A percentile compares a stretch with the other conserved stretches of the same genome.
Conservation (phyloP, 2,113 vertebrate genomes). For the Patagioenas fasciata region DNA sequence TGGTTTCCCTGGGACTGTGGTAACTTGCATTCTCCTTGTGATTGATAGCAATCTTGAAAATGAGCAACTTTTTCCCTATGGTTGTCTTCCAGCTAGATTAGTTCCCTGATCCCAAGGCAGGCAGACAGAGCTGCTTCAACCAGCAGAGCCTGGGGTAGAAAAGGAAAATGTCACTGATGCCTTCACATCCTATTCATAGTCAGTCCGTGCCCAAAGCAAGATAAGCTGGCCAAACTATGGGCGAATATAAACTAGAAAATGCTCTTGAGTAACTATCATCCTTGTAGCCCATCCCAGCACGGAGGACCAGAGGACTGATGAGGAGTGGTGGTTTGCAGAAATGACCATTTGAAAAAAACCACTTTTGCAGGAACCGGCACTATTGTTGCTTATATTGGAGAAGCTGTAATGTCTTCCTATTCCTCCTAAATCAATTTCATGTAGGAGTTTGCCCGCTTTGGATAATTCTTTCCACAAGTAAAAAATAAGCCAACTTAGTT, state of each 20-base stretch:
- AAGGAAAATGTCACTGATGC: rapidly evolving
- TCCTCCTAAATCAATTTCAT: background rate
- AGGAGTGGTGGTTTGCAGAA: background rate
- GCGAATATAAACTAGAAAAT: background rate
- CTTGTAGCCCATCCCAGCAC: background rate
- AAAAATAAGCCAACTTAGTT: background rate
- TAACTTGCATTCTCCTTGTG: background rate
- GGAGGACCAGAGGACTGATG: background rate
- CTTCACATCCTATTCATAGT: background rate
- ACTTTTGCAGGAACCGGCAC: background rate
- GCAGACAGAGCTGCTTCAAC: background rate
- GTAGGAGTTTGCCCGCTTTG: background rate
- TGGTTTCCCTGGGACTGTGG: background rate
- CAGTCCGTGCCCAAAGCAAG: background rate
- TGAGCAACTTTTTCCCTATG: background rate
- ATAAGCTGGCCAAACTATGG: background rate
- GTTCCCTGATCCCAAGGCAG: background rate
- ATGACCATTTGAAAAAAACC: rapidly evolving
- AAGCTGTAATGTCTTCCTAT: background rate
- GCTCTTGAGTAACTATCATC: background rate
- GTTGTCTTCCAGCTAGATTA: background rate
- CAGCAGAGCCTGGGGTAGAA: rapidly evolving
- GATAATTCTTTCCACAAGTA: background rate
- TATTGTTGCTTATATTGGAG: background rate
- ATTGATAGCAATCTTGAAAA: background rate